Base-by-base conservation (phyloP, 2,797 vertebrate genomes). In the Pampus argenteus region DNA sequence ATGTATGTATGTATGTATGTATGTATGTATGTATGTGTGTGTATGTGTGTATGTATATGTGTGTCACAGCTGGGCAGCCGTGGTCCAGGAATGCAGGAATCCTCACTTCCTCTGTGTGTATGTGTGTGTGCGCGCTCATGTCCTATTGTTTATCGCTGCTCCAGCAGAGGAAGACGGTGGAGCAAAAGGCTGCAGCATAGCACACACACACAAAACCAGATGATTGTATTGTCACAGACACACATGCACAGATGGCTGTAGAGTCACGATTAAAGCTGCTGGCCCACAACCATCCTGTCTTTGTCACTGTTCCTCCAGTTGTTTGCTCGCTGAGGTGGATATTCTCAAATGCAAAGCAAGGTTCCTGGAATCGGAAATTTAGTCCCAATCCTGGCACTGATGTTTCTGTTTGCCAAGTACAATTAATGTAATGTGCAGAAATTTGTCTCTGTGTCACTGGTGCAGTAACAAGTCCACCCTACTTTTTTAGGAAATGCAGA, bases 211-310 rank as follows among this genome's bases (percentile, higher is more conserved):
- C 52, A 67, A 48, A 75, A 60, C 48, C 28, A 78, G 51, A 76
- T 71, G 73, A 81, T 75, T 78, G 78, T 72, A 47, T 79, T 8
- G 22, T 82, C 78, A 63, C 74, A 58, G 48, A 67, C 61, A 74
- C 79, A 56, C 66, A 55, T 15, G 23, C 72, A 73, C 87, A 86
- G 70, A 83, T 82, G 76, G 78, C 75, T 56, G 23, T 9, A 25
- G 60, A 52, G 77, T 70, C 63, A 36, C 82, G 47, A 45, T 60
- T 57, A 59, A 76, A 72, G 77, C 72, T 9, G 51, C 67, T 34
- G 79, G 73, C 59, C 61, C 66, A 66, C 61, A 81, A 82, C 87
- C 92, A 92, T 93, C 92, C 92, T 93, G 93, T 92, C 90, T 93
- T 93, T 85, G 86, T 93, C 78, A 29, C 75, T 78, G 83, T 90